Evolutionary conservation across 1,140 invertebrate species (phyloP).

Genomic region (Carposina sasakii): DNA sequence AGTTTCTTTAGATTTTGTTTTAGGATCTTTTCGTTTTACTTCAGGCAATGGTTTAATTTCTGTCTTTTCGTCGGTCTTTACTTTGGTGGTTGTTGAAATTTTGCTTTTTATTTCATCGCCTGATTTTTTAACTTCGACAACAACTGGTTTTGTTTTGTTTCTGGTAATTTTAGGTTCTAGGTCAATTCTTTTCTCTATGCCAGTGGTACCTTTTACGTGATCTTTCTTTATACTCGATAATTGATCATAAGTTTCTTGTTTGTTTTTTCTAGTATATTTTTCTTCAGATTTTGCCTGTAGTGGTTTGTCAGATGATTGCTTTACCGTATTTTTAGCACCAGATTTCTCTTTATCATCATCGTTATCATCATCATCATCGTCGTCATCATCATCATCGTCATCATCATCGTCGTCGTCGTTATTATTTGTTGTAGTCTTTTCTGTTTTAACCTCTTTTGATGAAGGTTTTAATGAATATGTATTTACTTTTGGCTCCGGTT

Average conservation of each 20-base stretch:
- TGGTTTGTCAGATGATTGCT: conserved; percentile 8
- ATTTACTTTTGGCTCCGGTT: too few species aligned
- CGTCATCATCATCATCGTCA: conserved; percentile 29
- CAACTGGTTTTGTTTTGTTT: conserved; percentile 20
- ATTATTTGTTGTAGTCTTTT: conserved; percentile 4
- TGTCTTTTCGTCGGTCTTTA: conserved; percentile 6
- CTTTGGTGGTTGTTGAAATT: conserved; percentile 8
- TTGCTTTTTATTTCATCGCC: conserved; percentile 17
- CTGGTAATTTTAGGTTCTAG: conserved; percentile 4
- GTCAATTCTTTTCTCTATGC: conserved; percentile 17
- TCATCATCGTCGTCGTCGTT: conserved; percentile 18
- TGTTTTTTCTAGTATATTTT: conserved; percentile 10
- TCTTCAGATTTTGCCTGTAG: conserved; percentile 15
- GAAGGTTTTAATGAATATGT: background rate
- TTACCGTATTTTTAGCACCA: conserved; percentile 4
- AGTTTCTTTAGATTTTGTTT: conserved; percentile 5
- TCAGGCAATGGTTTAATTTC: conserved; percentile 11
- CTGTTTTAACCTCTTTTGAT: background rate
- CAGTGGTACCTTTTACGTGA: conserved; percentile 11
- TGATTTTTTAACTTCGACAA: conserved; percentile 17
- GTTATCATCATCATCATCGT: conserved; percentile 26
- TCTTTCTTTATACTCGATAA: conserved; percentile 14
- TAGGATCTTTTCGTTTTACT: background rate
- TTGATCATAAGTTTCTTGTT: conserved; percentile 17
- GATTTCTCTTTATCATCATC: conserved; percentile 14